Evolutionary conservation across 2,888 invertebrate genomes (phyloP).

Genomic region (Ectemnius cavifrons): DNA sequence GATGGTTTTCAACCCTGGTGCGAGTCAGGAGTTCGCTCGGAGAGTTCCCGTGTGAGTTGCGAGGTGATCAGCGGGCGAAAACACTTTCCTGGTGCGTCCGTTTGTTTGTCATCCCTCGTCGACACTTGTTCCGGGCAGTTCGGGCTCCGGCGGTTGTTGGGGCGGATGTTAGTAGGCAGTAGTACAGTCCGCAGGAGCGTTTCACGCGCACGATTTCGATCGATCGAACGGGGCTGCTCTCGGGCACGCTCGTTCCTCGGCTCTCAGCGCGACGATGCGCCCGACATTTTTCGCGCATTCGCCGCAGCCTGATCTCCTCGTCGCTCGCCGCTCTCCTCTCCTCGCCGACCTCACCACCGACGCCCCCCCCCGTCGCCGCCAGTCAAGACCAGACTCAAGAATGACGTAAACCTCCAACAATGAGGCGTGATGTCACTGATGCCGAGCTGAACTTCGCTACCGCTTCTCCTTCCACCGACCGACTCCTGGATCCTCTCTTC

Average conservation of each 20-base stretch:
- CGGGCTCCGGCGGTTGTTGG: not conserved
- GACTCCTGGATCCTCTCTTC: slow-evolving; percentile 7
- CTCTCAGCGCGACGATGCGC: slow-evolving; percentile 22
- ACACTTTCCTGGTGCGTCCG: too few relatives aligned
- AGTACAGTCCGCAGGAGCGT: not conserved
- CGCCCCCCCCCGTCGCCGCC: not conserved
- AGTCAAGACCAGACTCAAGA: slow-evolving; percentile 64
- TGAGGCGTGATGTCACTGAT: slow-evolving; percentile 77
- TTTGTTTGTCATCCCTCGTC: not conserved
- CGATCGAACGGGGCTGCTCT: not conserved
- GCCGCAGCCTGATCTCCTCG: slow-evolving; percentile 46
- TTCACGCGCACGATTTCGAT: slow-evolving; percentile 1
- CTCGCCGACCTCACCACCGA: slow-evolving; percentile 1
- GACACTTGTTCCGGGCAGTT: not conserved
- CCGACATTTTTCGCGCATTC: slow-evolving; percentile 61
- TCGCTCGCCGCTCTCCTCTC: slow-evolving; percentile 25
- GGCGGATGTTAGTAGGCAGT: not conserved
- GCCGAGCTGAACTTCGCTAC: slow-evolving; percentile 35
- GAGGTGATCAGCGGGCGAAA: too few relatives aligned
- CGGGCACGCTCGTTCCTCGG: slow-evolving; percentile 1
- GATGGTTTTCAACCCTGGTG: too few relatives aligned
- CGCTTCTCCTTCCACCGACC: slow-evolving; percentile 5
- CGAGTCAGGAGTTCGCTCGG: too few relatives aligned
- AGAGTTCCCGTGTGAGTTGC: too few relatives aligned
- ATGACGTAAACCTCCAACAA: slow-evolving; percentile 78